Percentiles rank a stretch among this genome's conserved stretches.
Conservation (phyloP, 1,140 invertebrate genomes). For the Bombyx mandarina region DNA sequence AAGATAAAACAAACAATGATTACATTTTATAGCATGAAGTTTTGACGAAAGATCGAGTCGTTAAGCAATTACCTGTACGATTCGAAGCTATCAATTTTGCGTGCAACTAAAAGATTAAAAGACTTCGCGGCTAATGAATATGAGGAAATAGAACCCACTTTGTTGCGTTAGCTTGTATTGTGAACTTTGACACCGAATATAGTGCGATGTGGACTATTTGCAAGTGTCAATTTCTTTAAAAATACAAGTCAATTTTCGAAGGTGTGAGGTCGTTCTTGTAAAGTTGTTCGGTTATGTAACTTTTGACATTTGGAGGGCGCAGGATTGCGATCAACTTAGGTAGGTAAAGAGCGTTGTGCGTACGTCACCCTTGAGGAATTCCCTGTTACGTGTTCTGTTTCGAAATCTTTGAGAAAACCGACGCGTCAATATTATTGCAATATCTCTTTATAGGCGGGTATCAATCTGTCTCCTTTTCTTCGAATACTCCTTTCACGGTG, state of each 20-base stretch:
- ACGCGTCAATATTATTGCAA: conserved; percentile 17
- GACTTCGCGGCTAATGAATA: not conserved
- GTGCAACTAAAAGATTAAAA: not conserved
- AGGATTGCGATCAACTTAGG: conserved; percentile 7
- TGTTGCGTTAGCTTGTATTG: conserved; percentile 5
- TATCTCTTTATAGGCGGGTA: too few species aligned
- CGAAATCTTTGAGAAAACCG: conserved; percentile 20
- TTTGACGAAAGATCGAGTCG: conserved; percentile 1
- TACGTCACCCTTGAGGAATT: conserved; percentile 6
- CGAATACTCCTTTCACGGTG: too few species aligned
- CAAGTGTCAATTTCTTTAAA: conserved; percentile 26
- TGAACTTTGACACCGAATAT: conserved; percentile 14
- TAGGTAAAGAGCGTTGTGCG: too few species aligned
- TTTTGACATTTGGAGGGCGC: conserved; percentile 41
- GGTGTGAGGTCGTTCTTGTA: conserved; percentile 32
- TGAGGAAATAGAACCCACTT: conserved; percentile 2
- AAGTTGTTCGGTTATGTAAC: conserved; percentile 37
- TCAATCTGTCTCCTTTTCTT: too few species aligned
- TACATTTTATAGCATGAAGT: conserved; percentile 1
- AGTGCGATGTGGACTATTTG: conserved; percentile 6
- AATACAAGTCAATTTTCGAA: conserved; percentile 29
- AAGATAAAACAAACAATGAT: not conserved
- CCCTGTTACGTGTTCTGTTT: conserved; percentile 30
- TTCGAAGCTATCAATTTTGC: conserved; percentile 1
- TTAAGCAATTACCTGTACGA: conserved; percentile 3